Conservation (phyloP, 2,797 vertebrate species). For the Sternotherus odoratus region DNA sequence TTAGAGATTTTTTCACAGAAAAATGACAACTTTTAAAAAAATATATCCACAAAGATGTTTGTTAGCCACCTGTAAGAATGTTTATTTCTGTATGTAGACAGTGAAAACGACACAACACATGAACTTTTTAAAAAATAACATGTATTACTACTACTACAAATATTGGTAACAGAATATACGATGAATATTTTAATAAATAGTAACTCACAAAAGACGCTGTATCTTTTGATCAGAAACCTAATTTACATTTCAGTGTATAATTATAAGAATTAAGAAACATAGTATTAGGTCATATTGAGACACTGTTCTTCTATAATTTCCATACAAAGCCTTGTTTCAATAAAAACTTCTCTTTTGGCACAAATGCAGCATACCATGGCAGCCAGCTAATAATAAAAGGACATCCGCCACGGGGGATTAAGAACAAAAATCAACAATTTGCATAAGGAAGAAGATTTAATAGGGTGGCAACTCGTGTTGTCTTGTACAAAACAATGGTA, state of each 20-base stretch:
- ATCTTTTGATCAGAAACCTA: background rate
- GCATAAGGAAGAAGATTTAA: conserved; percentile 83
- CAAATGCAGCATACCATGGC: conserved; percentile 59
- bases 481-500: conserved; percentile 85
- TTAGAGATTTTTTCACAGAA: background rate
- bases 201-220: background rate
- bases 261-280: conserved; percentile 2
- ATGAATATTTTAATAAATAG: background rate
- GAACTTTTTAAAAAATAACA: background rate
- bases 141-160: background rate
- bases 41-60: background rate
- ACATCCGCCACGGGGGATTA: conserved; percentile 83
- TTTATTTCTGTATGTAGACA: background rate
- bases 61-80: background rate
- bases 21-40: background rate
- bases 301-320: background rate
- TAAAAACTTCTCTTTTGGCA: conserved; percentile 30
- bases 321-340: background rate
- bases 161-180: background rate
- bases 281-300: background rate
- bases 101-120: background rate
- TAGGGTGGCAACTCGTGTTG: conserved; percentile 81
- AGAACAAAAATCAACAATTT: conserved; percentile 88
- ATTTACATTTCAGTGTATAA: background rate
- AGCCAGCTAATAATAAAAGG: conserved; percentile 77